Base-by-base conservation (phyloP, 1,140 invertebrate species). In the Listronotus bonariensis region DNA sequence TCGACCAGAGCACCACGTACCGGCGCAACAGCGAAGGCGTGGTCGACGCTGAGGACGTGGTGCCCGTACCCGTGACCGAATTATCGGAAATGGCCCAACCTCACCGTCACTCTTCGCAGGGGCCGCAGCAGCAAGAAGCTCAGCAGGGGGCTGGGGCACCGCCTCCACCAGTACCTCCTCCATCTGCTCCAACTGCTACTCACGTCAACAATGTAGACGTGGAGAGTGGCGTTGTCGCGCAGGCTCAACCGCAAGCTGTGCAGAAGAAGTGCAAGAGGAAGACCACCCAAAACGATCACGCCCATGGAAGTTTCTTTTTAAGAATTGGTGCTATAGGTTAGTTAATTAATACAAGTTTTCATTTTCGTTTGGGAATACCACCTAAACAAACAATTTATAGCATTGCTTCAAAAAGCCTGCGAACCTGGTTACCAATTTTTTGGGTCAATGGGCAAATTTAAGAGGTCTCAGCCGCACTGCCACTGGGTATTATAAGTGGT, bases 301-400 rank as follows among this genome's bases (percentile, higher is more conserved):
- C 92, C 71, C 93, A 96, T 76, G 96, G 96, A 61, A 97, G 94
- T 74, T 96, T 98, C 79, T 99, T 98, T 80, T 86, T 98, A 5
- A 85, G 96, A 71, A 93, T 98, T 71, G 96, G 96, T 67, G 93
- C 94, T 63, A 94, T 98, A 72, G 95, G 95, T 97, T 83, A 83
- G 82, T 26, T n/a, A n/a, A n/a, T n/a, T n/a, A n/a, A n/a, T n/a
- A n/a, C n/a, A n/a, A n/a, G n/a, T n/a, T n/a, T n/a, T n/a, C n/a
- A n/a, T n/a, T n/a, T n/a, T n/a, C n/a, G n/a, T n/a, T n/a, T n/a
- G n/a, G n/a, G n/a, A n/a, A n/a, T n/a, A n/a, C n/a, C n/a, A n/a
- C n/a, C n/a, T n/a, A n/a, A n/a, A n/a, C n/a, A n/a, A n/a, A n/a
- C n/a, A n/a, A n/a, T n/a, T n/a, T n/a, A n/a, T n/a, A n/a, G n/a